These are phyloP conservation scores for Clostera curtula DNA, from an alignment of 2,888 invertebrate species.

Conservation along the genomic window DNA sequence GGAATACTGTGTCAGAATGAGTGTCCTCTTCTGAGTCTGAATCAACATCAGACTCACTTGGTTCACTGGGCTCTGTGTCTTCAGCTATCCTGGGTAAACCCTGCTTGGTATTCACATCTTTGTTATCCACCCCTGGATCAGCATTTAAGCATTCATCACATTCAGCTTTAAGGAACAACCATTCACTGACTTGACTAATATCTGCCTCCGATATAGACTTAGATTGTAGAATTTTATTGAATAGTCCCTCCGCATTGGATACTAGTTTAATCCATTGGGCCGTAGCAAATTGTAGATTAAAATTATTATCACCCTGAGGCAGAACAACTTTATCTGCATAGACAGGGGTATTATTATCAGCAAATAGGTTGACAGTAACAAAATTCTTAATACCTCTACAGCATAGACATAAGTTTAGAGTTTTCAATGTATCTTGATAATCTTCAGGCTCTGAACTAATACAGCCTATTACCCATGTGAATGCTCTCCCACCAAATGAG, in stretches of 20 bases:
- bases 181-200: slow-evolving; percentile 83
- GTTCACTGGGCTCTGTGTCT: slow-evolving; percentile 75
- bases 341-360: slow-evolving; percentile 77
- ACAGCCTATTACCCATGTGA: slow-evolving; percentile 82
- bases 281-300: slow-evolving; percentile 88
- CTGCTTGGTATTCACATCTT: slow-evolving; percentile 56
- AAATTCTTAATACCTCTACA: slow-evolving; percentile 81
- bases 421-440: slow-evolving; percentile 80
- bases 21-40: slow-evolving; percentile 72
- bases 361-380: slow-evolving; percentile 82
- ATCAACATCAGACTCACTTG: slow-evolving; percentile 76
- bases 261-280: slow-evolving; percentile 88
- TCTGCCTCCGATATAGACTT: slow-evolving; percentile 82
- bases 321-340: slow-evolving; percentile 50
- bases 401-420: slow-evolving; percentile 79
- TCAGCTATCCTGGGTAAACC: slow-evolving; percentile 67
- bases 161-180: slow-evolving; percentile 90
- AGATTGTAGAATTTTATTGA: slow-evolving; percentile 82
- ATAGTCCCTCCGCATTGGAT: slow-evolving; percentile 88
- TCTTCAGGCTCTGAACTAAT: slow-evolving; percentile 81
- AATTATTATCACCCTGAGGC: slow-evolving; percentile 56
- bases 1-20: slow-evolving; percentile 78
- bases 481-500: slow-evolving; percentile 84
- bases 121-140: slow-evolving; percentile 66
- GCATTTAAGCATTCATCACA: slow-evolving; percentile 86